A percentile compares a stretch with the other conserved stretches of the same genome.
Evolutionary conservation across 2,113 vertebrate genomes (phyloP).

Genomic region (Egretta garzetta): DNA sequence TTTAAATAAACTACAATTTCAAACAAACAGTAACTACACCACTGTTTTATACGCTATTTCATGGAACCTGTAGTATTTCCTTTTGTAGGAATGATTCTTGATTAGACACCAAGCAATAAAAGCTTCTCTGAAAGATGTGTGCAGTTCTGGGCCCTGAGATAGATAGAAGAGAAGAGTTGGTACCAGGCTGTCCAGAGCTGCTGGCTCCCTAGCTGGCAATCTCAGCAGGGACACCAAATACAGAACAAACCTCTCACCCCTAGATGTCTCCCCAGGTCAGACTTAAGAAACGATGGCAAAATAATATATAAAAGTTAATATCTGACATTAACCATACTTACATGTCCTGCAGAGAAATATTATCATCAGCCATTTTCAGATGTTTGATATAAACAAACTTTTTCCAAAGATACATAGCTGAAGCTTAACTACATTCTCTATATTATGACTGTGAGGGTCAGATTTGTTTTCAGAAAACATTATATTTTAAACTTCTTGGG

Average conservation of each 20-base stretch:
- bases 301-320: not conserved
- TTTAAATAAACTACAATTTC: not conserved
- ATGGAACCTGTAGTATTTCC: not conserved
- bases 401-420: not conserved
- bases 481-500: not conserved
- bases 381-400: not conserved
- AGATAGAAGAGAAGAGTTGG: rapidly evolving
- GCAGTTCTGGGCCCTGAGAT: rapidly evolving
- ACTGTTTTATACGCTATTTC: not conserved
- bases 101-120: not conserved
- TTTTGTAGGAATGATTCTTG: not conserved
- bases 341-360: not conserved
- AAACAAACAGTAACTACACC: not conserved
- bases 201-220: not conserved
- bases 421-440: not conserved
- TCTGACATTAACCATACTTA: not conserved
- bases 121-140: not conserved
- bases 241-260: conserved; percentile 32
- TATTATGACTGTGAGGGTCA: not conserved
- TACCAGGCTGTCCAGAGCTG: not conserved
- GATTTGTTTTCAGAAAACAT: not conserved
- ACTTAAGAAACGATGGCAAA: not conserved
- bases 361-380: not conserved
- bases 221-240: not conserved
- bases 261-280: conserved; percentile 63